These are phyloP conservation scores for Macquaria australasica DNA, from an alignment of 2,113 vertebrate species.

Conservation along the genomic window DNA sequence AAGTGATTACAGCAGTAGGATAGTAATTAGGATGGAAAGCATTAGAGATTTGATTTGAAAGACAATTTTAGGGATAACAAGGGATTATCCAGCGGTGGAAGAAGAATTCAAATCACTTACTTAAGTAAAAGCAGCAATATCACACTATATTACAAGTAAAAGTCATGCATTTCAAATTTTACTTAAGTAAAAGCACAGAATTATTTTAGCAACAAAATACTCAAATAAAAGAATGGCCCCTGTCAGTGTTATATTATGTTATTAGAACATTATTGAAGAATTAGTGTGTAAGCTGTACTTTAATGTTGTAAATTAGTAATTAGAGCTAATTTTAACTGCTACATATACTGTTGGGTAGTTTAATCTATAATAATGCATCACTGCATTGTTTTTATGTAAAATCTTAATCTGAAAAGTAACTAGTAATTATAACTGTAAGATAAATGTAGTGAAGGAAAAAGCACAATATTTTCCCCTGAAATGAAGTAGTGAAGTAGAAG, in stretches of 20 bases:
- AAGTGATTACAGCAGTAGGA: slow-evolving; percentile 52
- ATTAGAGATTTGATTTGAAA: slow-evolving; percentile 12
- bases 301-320: neutral
- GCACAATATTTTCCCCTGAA: too few species aligned
- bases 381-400: neutral
- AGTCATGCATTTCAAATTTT: neutral
- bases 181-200: neutral
- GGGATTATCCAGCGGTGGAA: neutral
- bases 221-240: too few species aligned
- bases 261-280: neutral
- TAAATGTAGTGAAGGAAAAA: neutral
- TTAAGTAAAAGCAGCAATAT: neutral
- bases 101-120: neutral
- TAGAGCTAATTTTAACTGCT: neutral
- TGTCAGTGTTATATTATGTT: neutral
- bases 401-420: neutral
- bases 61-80: slow-evolving; percentile 8
- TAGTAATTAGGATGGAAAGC: slow-evolving; percentile 37
- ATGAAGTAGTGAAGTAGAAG: too few species aligned
- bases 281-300: too few species aligned
- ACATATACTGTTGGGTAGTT: neutral
- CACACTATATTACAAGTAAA: too few species aligned
- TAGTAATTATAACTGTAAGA: neutral
- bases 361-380: neutral
- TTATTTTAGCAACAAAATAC: neutral